Evolutionary conservation across 2,888 invertebrate species (phyloP).

Genomic region (Dicranocentrus wangi): DNA sequence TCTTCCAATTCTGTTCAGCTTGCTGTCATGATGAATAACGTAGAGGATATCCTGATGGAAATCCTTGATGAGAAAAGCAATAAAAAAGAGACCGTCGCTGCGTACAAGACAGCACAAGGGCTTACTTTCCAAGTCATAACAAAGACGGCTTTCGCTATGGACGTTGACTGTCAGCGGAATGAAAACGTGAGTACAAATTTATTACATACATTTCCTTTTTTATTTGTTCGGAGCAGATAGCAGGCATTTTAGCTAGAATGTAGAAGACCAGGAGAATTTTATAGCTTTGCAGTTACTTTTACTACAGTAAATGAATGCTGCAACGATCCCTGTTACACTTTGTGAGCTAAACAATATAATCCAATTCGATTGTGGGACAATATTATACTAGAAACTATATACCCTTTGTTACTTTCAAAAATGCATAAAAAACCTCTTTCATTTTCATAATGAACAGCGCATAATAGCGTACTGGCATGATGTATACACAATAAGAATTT

Average conservation of each 20-base stretch:
- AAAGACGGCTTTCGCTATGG: slow-evolving; percentile 72
- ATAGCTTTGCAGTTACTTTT: no score
- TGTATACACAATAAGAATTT: no score
- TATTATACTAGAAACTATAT: no score
- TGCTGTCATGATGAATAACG: slow-evolving; percentile 72
- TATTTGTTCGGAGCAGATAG: no score
- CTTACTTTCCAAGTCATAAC: slow-evolving; percentile 72
- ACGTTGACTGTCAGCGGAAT: slow-evolving; percentile 72
- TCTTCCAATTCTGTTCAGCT: slow-evolving; percentile 55
- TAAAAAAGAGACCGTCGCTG: slow-evolving; percentile 67
- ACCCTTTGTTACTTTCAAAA: not conserved
- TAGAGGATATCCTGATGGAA: slow-evolving; percentile 71
- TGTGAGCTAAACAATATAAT: no score
- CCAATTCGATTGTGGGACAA: no score
- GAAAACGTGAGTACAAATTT: slow-evolving; percentile 67
- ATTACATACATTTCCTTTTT: slow-evolving; percentile 19
- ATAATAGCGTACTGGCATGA: slow-evolving; percentile 29
- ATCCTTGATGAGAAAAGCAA: slow-evolving; percentile 70
- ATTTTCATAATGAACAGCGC: slow-evolving; percentile 16
- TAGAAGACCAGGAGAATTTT: no score
- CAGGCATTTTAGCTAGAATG: no score
- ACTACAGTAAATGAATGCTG: no score
- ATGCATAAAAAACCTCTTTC: slow-evolving; percentile 1
- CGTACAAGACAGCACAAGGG: slow-evolving; percentile 71
- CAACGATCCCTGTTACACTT: no score